Base-by-base conservation (phyloP, 2,113 vertebrate species). In the Siphamia tubifer region DNA sequence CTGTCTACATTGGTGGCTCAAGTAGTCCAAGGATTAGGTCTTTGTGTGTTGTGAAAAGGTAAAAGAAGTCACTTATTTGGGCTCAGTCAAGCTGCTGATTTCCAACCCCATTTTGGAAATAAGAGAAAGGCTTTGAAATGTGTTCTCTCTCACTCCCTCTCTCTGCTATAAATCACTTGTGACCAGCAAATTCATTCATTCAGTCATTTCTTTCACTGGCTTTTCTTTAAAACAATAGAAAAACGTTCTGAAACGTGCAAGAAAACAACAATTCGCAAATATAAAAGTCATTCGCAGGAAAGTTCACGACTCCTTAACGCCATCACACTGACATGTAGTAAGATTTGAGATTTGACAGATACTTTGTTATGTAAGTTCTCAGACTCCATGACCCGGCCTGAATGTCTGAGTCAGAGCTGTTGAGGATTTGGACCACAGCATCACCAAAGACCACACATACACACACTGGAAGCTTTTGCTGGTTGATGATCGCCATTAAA, bases 51-150 rank as follows among this genome's bases (percentile, higher is more conserved):
- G 73, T 95, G 96, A 97, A 97, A 96, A 95, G 94, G 92, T 95
- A 94, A 95, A 94, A 96, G 95, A 98, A 98, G 97, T 98, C 96
- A 98, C 94, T 96, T 96, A 96, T 97, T 96, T 96, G 94, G 94
- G 94, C 93, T 96, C 95, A 95, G 94, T 95, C 91, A 95, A 96
- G 96, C 96, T 96, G 94, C 87, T 95, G 95, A 94, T 94, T 95
- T 94, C 87, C 82, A 94, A 94, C 85, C 87, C 89, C 83, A 74
- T 87, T 86, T 89, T 87, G 83, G 91, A 90, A 91, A 91, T 89
- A 90, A 90, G 88, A 92, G 86, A 91, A 94, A 93, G 91, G 90
- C 93, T 95, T 95, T 93, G 92, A 93, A 94, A 94, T 93, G 92
- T 91, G 83, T 81, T 84, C 91, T 57, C 76, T 47, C 73, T 25